Evolutionary conservation across 2,797 vertebrate genomes (phyloP).

Genomic region (Melanotaenia trifasciata): DNA sequence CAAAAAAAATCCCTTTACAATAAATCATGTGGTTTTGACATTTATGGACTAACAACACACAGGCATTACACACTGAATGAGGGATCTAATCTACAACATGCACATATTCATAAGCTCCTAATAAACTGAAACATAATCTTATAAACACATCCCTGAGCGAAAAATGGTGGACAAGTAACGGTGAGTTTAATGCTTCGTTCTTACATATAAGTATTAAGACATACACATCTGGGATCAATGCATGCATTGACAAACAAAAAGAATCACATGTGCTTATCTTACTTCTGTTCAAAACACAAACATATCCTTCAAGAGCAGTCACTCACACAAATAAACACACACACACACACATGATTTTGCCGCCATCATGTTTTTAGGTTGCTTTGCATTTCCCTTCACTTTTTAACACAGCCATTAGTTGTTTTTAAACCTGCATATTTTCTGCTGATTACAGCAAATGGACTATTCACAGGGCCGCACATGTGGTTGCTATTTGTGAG

Average conservation of each 20-base stretch:
- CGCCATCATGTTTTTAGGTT: slow-evolving; percentile 55
- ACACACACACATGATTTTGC: slow-evolving; percentile 56
- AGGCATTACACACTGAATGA: slow-evolving; percentile 50
- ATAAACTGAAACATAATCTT: slow-evolving; percentile 77
- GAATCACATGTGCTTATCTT: slow-evolving; percentile 15
- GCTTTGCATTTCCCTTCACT: slow-evolving; percentile 52
- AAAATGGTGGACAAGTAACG: slow-evolving; percentile 39
- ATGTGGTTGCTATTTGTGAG: slow-evolving; percentile 99
- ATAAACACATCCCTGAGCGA: slow-evolving; percentile 72
- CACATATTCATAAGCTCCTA: slow-evolving; percentile 63
- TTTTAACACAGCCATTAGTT: slow-evolving; percentile 85
- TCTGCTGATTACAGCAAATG: slow-evolving; percentile 96
- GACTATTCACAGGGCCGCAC: slow-evolving; percentile 86
- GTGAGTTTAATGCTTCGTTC: slow-evolving; percentile 35
- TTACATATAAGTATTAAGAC: slow-evolving; percentile 29
- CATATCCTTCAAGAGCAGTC: slow-evolving; percentile 35
- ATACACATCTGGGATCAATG: slow-evolving; percentile 38
- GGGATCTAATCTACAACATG: slow-evolving; percentile 50
- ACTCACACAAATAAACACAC: slow-evolving; percentile 44
- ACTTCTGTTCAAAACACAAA: slow-evolving; percentile 42
- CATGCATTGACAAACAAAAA: slow-evolving; percentile 41
- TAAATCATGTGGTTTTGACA: slow-evolving; percentile 63
- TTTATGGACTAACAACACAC: slow-evolving; percentile 66
- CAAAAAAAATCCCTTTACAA: slow-evolving; percentile 37
- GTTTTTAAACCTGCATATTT: slow-evolving; percentile 91